Percentiles rank a stretch among this genome's conserved stretches.
These are phyloP conservation scores for Carposina sasakii DNA, from an alignment of 1,140 invertebrate species.

Conservation along the genomic window DNA sequence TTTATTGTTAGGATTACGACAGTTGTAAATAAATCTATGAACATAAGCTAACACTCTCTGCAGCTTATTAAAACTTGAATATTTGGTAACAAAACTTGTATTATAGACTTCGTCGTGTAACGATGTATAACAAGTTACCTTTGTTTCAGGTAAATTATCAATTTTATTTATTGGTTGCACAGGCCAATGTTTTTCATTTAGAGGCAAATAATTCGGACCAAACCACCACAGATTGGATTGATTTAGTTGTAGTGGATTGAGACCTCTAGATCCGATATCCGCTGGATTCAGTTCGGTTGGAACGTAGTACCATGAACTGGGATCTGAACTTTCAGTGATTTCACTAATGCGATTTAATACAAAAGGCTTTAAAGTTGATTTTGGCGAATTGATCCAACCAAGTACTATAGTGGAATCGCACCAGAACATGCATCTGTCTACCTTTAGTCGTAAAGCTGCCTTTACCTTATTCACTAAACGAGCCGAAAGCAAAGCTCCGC, in stretches of 20 bases:
- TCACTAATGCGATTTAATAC: neutral
- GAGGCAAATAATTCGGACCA: neutral
- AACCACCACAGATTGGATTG: neutral
- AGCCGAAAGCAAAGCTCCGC: slow-evolving; percentile 4
- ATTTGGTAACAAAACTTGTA: neutral
- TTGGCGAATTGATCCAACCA: slow-evolving; percentile 1
- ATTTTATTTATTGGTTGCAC: neutral
- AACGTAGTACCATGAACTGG: neutral
- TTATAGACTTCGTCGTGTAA: neutral
- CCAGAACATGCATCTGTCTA: slow-evolving; percentile 3
- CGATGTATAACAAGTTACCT: neutral
- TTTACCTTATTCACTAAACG: slow-evolving; percentile 6
- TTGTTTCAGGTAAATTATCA: neutral
- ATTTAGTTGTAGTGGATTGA: neutral
- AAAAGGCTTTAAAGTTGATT: neutral
- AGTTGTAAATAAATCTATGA: neutral
- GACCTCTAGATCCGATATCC: neutral
- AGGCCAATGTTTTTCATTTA: neutral
- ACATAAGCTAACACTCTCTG: neutral
- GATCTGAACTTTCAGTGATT: neutral
- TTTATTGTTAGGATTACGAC: neutral
- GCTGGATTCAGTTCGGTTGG: neutral
- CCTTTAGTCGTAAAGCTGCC: neutral
- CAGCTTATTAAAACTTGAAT: neutral
- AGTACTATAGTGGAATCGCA: slow-evolving; percentile 10